Percentiles rank a stretch among this genome's conserved stretches.
Evolutionary conservation across 2,888 invertebrate species (phyloP).

Genomic region (Drosophila mercatorum): DNA sequence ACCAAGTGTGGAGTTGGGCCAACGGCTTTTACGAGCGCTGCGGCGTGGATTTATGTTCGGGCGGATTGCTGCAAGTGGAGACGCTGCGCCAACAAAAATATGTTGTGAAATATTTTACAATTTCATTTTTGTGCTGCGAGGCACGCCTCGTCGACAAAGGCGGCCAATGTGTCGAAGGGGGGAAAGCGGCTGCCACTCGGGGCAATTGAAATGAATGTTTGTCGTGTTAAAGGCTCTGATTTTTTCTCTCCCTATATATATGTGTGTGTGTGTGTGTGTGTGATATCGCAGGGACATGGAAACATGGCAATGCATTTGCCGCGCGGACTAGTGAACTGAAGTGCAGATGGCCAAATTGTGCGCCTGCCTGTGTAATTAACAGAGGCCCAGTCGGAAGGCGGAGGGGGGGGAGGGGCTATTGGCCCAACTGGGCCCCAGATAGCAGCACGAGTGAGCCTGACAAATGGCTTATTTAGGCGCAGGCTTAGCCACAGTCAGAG

Average conservation of each 20-base stretch:
- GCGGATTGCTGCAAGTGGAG: conserved; percentile 74
- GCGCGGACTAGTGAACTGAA: conserved; percentile 41
- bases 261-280: conserved; percentile 3
- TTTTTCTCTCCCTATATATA: conserved; percentile 10
- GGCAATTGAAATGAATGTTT: conserved; percentile 76
- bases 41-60: conserved; percentile 71
- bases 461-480: conserved; percentile 75
- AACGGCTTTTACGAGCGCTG: conserved; percentile 52
- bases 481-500: conserved; percentile 22
- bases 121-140: conserved; percentile 60
- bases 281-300: conserved; percentile 15
- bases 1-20: background rate
- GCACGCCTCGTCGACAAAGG: conserved; percentile 36
- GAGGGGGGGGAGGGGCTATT: background rate
- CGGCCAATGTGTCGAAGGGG: conserved; percentile 35
- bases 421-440: conserved; percentile 25
- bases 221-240: conserved; percentile 72
- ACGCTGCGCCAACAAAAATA: conserved; percentile 66
- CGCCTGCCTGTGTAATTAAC: conserved; percentile 66
- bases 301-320: conserved; percentile 42
- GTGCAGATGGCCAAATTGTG: conserved; percentile 48
- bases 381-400: conserved; percentile 38
- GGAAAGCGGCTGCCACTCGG: conserved; percentile 41
- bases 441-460: conserved; percentile 57
- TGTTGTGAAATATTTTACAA: conserved; percentile 76